Base-by-base conservation (phyloP, 2,797 vertebrate genomes). In the Sebastes dallii region DNA sequence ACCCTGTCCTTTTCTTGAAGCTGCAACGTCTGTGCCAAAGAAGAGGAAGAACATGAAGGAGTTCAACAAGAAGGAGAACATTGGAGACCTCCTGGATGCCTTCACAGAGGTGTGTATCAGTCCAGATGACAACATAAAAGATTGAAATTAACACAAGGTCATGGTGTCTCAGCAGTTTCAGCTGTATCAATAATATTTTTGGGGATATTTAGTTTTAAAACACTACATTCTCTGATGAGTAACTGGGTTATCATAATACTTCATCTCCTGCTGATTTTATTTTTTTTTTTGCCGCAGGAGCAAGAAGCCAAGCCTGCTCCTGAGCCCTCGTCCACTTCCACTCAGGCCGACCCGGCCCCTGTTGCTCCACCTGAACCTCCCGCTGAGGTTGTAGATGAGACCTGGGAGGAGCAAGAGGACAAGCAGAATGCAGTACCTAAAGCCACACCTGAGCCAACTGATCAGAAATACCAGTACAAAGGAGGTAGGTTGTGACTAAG, bases 331-430 rank as follows among this genome's bases (percentile, higher is more conserved):
- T 71, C 58, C 1, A 78, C 81, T 83, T 71, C 58, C 0, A 78
- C 81, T 83, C 94, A 95, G 84, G 92, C 92, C 0, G 96, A 96
- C 78, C 89, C 89, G 2, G 93, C 94, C 79, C 92, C 72, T 75
- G 78, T 78, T 78, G 85, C 62, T 64, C 92, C 94, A 71, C 72
- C 86, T 71, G 84, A 92, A 13, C 89, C 88, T 22, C 85, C 95
- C 1, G 85, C 95, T 24, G 97, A 98, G 81, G 97, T 96, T 55
- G 82, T 85, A 0, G 97, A 99, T 8, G 98, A 99, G 93, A 98
- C 97, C 0, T 99, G 97, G 98, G 98, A 99, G 77, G 97, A 99
- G 66, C 99, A 98, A 80, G 98, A 99, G 81, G 98, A 99, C 90
- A 99, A 99, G 90, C 94, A 97, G 74, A 96, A 95, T 68, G 92